Base-by-base conservation (phyloP, 2,888 invertebrate genomes). In the Ectemnius lituratus region DNA sequence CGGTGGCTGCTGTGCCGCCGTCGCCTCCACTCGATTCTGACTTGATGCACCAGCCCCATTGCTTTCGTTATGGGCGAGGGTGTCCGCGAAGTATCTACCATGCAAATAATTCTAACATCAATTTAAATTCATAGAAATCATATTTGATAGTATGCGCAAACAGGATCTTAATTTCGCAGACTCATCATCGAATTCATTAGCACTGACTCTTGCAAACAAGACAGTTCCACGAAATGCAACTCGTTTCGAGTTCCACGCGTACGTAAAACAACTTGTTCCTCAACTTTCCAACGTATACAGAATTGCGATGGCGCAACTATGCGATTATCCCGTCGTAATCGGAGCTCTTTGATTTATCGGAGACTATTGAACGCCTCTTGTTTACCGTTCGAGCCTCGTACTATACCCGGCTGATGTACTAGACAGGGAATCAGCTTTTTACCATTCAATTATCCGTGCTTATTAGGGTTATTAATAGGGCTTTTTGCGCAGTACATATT, bases 11-110 rank as follows among this genome's bases (percentile, higher is more conserved):
- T 84, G 79, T 79, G 82, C 74, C 82, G 88, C 75, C 79, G 86
- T 76, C 79, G 73, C 59, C 80, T 86, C 77, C 47, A 75, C 73
- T 2, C 77, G 67, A 67, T 83, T 84, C 64, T 88, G 89, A 70
- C 72, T 84, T 71, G 85, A 73, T 66, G 88, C 80, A 57, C 76
- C 83, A 75, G 85, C 87, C 58, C 90, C 91, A 73, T 82, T 52
- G 52, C n/a, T 87, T 81, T 92, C 92, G 81, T 92, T 92, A 84
- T 91, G 91, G 6, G 92, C 91, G 67, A 92, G 88, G 28, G 92
- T 92, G 76, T 92, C 92, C 60, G 92, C 92, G 81, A 92, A 92
- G 79, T 92, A 92, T 79, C 92, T 92, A 83, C 45, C 11, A 46
- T 20, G 14, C 16, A 47, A 49, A 28, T 28, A 49, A 45, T 59